These are phyloP conservation scores for Vireo altiloquus DNA, from an alignment of 2,113 vertebrate species.

Conservation along the genomic window DNA sequence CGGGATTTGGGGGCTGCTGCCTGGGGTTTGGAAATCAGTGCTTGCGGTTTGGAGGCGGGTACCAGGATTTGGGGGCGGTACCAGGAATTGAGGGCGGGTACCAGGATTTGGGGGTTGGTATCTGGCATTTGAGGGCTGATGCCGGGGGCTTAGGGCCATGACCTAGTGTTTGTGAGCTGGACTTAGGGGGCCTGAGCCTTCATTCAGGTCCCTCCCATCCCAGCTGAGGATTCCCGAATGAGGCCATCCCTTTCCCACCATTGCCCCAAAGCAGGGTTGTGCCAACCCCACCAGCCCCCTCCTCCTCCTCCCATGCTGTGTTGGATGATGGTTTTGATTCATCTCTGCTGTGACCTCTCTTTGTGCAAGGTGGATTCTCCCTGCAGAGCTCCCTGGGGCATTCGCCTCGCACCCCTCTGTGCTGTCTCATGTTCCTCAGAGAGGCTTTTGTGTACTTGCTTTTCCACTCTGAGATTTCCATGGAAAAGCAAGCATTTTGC, in stretches of 20 bases:
- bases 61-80: background rate
- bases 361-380: background rate
- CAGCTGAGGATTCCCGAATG: background rate
- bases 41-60: too few species aligned
- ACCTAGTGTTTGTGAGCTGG: too few species aligned
- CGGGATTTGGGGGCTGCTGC: too few species aligned
- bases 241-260: too few species aligned
- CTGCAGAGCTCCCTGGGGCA: background rate
- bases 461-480: background rate
- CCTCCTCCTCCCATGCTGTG: background rate
- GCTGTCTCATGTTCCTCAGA: background rate
- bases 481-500: background rate
- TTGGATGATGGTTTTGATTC: background rate
- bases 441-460: background rate
- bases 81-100: too few species aligned
- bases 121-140: background rate
- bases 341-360: background rate
- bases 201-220: accelerated
- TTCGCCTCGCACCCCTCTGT: background rate
- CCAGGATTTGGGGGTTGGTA: too few species aligned
- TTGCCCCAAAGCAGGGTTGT: background rate
- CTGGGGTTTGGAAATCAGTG: background rate
- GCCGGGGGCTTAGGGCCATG: background rate
- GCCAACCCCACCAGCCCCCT: background rate
- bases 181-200: accelerated